Conservation (phyloP, 2,797 vertebrate genomes). For the Mastacembelus armatus region DNA sequence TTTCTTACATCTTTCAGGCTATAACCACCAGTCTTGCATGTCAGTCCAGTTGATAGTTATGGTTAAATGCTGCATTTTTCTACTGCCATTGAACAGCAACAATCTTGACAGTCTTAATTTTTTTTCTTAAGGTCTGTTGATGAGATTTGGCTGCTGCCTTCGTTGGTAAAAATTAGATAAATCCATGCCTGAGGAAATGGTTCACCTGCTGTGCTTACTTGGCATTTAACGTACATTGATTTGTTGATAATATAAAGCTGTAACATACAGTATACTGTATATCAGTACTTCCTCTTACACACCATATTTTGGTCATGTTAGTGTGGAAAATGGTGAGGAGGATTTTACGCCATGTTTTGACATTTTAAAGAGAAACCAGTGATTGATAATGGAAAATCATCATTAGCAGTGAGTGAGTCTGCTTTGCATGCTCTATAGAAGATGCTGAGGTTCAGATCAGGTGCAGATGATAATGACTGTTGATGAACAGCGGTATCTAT, state of each 20-base stretch:
- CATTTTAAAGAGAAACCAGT: background rate
- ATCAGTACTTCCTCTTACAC: background rate
- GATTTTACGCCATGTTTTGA: background rate
- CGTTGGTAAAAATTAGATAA: constrained; percentile 4
- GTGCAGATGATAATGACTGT: background rate
- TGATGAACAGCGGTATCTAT: background rate
- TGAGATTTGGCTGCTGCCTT: constrained; percentile 24
- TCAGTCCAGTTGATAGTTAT: constrained; percentile 35
- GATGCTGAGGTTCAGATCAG: background rate
- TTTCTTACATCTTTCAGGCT: constrained; percentile 24
- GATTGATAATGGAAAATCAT: background rate
- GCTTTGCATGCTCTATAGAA: background rate
- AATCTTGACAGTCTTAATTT: constrained; percentile 18
- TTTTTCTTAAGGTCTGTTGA: constrained; percentile 15
- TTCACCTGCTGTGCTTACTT: background rate
- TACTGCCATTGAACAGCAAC: constrained; percentile 19
- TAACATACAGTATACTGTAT: background rate
- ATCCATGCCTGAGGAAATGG: background rate
- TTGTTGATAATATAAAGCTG: background rate
- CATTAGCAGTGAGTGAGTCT: background rate
- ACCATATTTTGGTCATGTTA: too few relatives aligned
- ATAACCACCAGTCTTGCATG: constrained; percentile 19
- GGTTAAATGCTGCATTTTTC: constrained; percentile 37
- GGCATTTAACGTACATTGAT: background rate
- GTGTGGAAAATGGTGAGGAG: background rate